Evolutionary conservation across 1,140 invertebrate genomes (phyloP).

Genomic region (Propsilocerus akamusi): DNA sequence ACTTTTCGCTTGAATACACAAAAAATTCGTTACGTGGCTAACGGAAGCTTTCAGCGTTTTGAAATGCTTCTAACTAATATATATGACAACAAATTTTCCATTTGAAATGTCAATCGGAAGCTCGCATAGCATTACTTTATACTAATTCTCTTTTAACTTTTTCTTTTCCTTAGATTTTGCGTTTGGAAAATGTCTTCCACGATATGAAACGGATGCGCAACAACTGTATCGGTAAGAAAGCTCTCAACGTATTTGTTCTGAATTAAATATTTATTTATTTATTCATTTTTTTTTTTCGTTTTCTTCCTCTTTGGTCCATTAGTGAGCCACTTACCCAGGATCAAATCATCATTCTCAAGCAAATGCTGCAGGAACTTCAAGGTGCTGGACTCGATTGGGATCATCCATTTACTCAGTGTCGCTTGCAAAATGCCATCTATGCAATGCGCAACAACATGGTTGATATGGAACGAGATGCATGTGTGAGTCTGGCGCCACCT

Average conservation of each 20-base stretch:
- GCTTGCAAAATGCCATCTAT: constrained; percentile 19
- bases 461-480: constrained; percentile 20
- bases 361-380: constrained; percentile 24
- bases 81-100: no score
- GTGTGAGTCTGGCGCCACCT: constrained; percentile 16
- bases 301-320: constrained; percentile 9
- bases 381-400: constrained; percentile 24
- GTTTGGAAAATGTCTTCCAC: constrained; percentile 59
- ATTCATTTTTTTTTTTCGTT: neutral
- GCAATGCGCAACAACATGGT: constrained; percentile 18
- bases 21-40: no score
- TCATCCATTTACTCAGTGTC: constrained; percentile 23
- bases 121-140: constrained; percentile 1
- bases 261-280: neutral
- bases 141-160: constrained; percentile 7
- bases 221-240: constrained; percentile 36
- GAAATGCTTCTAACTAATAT: no score
- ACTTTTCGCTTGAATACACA: no score
- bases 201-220: constrained; percentile 33
- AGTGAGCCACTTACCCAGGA: constrained; percentile 17
- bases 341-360: constrained; percentile 19
- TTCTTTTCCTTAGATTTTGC: constrained; percentile 47
- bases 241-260: constrained; percentile 10
- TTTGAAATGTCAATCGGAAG: neutral
- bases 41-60: no score